Base-by-base conservation (phyloP, 2,797 vertebrate genomes). In the Taenioides sp. region DNA sequence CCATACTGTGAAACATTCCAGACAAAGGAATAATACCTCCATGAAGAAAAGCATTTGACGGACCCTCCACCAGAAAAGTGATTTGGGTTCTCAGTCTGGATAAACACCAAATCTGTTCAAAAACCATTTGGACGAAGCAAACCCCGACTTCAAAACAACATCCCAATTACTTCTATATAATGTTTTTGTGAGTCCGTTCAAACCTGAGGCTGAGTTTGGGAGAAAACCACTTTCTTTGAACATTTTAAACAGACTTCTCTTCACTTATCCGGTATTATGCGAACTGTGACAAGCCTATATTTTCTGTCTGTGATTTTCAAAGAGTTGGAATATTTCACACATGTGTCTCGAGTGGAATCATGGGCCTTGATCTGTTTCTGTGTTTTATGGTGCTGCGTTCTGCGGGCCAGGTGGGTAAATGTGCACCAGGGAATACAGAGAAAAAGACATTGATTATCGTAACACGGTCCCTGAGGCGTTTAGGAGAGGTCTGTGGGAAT, bases 391-490 rank as follows among this genome's bases (percentile, higher is more conserved):
- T 2, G 22, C 70, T 71, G 34, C 55, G 65, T 74, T 71, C 73
- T 75, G 52, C 22, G 64, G 76, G 69, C 52, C 55, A 74, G 40
- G 16, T 52, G 79, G 76, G 65, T 16, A 22, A 31, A 75, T 80
- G 75, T 31, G 69, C 77, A 72, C 61, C 1, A 16, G 40, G 73
- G 72, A 54, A 78, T 71, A 72, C 37, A 27, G 47, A 31, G 68
- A 37, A 27, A 68, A 59, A 69, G 17, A 73, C 63, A 69, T 57
- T 64, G 2, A 78, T 73, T 75, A 81, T 80, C n/a, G 0, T 50
- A 77, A 72, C 70, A 25, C 0, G 1, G 49, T 72, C 70, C 70
- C 67, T 0, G 4, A 72, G 69, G 71, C 11, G 16, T 17, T 17
- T 18, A 11, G 60, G 23, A 57, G 3, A 18, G 2, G 18, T 34